Evolutionary conservation across 2,113 vertebrate species (phyloP), one percentile per base, ranked within the genome.

Genomic region (Boulengeromyrus knoepffleri): DNA sequence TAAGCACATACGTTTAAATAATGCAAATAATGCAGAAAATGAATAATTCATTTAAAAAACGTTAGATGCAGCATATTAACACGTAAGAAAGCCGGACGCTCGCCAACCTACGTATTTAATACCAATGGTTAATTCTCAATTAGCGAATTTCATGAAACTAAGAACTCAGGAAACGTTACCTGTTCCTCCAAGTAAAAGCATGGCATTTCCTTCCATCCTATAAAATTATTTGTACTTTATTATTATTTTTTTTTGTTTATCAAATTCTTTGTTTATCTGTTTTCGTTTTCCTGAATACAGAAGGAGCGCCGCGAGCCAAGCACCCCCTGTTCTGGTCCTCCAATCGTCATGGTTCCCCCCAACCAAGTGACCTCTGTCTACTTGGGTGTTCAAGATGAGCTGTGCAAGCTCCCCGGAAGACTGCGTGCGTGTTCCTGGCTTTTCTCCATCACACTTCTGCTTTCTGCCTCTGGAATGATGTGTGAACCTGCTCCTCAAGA

Each of bases 381-480:
- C 2, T 53, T 91, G 49, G 5, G 90, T 80, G 9, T 87, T 15
- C 89, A 94, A n/a, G 95, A 94, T 1, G 95, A 96, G 0, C 93
- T 96, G 91, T 97, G 96, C 95, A 95, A 92, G 87, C 95, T 98
- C 50, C 97, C 97, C 12, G 97, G 97, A 93, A 93, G 96, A 80
- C 95, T 98, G 85, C 94, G 96, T 97, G 92, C 96, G 97, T 97
- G 92, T 70, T n/a, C 21, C 21, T 1, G 3, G 6, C 10, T 19
- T 46, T n/a, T 19, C 6, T 36, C 42, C 47, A 12, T 83, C 70
- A 36, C 42, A 8, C 0, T 56, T 56, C 46, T 53, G 19, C 1
- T 47, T 24, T 45, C 45, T 85, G 39, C 21, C 12, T 85, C 83
- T 85, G 83, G 83, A 85, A 85, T 85, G 83, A 85, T n/a, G 39